Evolutionary conservation across 2,797 vertebrate species (phyloP).

Genomic region (Cynodonichthys magdalenae): DNA sequence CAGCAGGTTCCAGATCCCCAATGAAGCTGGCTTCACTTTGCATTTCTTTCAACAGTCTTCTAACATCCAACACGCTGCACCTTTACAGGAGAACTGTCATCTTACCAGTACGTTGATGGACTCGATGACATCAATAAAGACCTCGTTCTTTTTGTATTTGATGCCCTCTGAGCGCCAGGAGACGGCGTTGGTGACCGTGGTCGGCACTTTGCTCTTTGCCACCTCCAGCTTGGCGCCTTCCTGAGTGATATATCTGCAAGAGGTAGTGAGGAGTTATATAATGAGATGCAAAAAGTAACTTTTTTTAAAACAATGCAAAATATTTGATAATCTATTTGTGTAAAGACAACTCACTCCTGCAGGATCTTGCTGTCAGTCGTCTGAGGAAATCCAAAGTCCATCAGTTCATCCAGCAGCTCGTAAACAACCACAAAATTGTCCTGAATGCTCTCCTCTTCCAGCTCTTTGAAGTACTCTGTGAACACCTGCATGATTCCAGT

Average conservation of each 20-base stretch:
- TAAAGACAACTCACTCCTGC: slow-evolving; percentile 86
- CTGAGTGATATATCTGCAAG: slow-evolving; percentile 91
- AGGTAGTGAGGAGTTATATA: background rate
- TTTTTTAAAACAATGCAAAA: background rate
- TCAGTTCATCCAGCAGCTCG: slow-evolving; percentile 93
- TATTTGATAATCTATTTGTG: background rate
- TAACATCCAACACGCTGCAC: background rate
- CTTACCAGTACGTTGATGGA: slow-evolving; percentile 93
- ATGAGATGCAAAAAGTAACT: too few species aligned
- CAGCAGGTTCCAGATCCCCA: too few species aligned
- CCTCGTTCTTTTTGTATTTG: slow-evolving; percentile 95
- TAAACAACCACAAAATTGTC: slow-evolving; percentile 97
- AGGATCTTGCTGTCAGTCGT: slow-evolving; percentile 96
- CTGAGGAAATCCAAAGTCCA: slow-evolving; percentile 98
- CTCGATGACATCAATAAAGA: slow-evolving; percentile 95
- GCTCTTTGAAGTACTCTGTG: slow-evolving; percentile 93
- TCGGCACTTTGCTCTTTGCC: slow-evolving; percentile 86
- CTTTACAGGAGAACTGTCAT: background rate
- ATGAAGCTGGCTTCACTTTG: background rate
- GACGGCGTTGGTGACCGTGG: slow-evolving; percentile 93
- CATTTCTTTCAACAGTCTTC: background rate
- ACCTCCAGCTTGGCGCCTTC: slow-evolving; percentile 91
- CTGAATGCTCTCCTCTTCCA: slow-evolving; percentile 94
- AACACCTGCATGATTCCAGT: slow-evolving; percentile 83
- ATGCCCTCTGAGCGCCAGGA: slow-evolving; percentile 96